These are phyloP conservation scores for Luperina nickerlii DNA, from an alignment of 2,888 invertebrate species.

Conservation along the genomic window DNA sequence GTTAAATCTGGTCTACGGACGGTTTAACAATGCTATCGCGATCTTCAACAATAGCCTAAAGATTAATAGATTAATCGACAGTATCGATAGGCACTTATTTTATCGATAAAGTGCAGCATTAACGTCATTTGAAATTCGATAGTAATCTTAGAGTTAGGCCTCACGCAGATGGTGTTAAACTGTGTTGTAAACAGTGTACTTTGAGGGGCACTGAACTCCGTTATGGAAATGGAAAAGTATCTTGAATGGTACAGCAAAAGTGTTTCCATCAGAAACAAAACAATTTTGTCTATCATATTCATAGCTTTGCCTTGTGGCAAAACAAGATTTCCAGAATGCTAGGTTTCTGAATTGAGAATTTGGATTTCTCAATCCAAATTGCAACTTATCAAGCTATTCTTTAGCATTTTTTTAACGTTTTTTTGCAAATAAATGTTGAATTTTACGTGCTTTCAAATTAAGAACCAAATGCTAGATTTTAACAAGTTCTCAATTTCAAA, in stretches of 20 bases:
- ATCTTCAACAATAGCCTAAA: conserved; percentile 51
- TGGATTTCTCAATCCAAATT: no score
- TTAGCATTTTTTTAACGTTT: neutral
- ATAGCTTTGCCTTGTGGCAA: neutral
- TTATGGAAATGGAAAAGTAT: neutral
- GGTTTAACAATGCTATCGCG: conserved; percentile 51
- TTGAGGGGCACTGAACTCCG: neutral
- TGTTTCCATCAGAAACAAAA: neutral
- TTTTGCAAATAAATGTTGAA: no score
- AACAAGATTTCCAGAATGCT: neutral
- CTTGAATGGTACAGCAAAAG: neutral
- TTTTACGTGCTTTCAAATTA: neutral
- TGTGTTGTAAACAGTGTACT: neutral
- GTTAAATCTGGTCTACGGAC: conserved; percentile 33
- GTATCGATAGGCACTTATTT: conserved; percentile 45
- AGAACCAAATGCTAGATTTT: neutral
- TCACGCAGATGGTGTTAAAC: neutral
- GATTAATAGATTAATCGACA: conserved; percentile 58
- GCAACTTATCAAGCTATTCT: neutral
- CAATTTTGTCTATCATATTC: neutral
- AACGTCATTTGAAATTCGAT: conserved; percentile 42
- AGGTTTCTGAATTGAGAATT: neutral
- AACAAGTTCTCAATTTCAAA: neutral
- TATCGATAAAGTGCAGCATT: conserved; percentile 33
- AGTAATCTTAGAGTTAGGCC: conserved; percentile 3